Conservation (phyloP, 2,888 invertebrate species). For the Dorcus parallelipipedus region DNA sequence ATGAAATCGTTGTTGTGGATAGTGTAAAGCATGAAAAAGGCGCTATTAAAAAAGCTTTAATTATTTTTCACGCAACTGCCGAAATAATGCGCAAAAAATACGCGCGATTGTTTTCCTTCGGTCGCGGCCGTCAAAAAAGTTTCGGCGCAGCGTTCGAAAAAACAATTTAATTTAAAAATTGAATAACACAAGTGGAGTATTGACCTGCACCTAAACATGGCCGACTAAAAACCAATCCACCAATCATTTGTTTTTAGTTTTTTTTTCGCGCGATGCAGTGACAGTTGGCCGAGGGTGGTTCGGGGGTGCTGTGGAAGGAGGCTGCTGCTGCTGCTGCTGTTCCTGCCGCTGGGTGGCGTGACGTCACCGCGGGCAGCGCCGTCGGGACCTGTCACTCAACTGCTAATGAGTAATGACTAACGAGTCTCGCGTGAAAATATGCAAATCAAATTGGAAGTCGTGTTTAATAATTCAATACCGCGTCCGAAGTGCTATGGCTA, state of each 20-base stretch:
- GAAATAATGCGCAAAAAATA: too few species aligned
- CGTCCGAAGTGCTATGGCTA: too few species aligned
- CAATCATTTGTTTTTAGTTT: slow-evolving; percentile 47
- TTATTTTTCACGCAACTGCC: too few species aligned
- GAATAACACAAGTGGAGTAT: slow-evolving; percentile 22
- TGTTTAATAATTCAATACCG: slow-evolving; percentile 45
- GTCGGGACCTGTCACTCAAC: slow-evolving; percentile 44
- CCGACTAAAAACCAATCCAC: slow-evolving; percentile 47
- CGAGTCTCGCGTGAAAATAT: slow-evolving; percentile 51
- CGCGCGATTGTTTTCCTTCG: too few species aligned
- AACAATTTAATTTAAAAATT: slow-evolving; percentile 18
- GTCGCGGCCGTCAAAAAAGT: too few species aligned
- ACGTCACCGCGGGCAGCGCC: slow-evolving; percentile 35
- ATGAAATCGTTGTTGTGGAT: too few species aligned
- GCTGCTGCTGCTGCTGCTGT: slow-evolving; percentile 20
- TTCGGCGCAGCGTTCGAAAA: slow-evolving; percentile 1
- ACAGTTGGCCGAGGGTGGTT: slow-evolving; percentile 44
- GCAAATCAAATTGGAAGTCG: slow-evolving; percentile 52
- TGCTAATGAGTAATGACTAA: slow-evolving; percentile 52
- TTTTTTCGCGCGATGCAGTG: slow-evolving; percentile 42
- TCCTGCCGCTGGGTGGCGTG: slow-evolving; percentile 19
- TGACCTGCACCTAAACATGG: slow-evolving; percentile 43
- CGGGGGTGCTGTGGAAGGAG: slow-evolving; percentile 24
- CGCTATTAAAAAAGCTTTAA: too few species aligned
- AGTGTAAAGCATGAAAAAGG: too few species aligned